Evolutionary conservation across 2,888 invertebrate genomes (phyloP).

Genomic region (Yponomeuta evonymella): DNA sequence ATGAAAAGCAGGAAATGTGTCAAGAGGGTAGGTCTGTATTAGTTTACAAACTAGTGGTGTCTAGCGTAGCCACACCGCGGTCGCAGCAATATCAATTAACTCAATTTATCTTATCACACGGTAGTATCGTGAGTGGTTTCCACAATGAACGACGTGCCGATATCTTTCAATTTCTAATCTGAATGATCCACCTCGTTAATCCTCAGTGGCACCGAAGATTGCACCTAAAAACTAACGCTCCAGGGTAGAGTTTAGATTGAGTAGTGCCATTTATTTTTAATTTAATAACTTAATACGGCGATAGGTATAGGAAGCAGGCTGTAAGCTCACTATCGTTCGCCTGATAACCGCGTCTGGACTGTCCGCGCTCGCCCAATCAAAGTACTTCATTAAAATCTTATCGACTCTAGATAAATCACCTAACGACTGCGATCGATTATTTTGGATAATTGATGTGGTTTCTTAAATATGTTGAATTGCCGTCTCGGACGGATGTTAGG

Average conservation of each 20-base stretch:
- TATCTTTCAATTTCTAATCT: constrained; percentile 74
- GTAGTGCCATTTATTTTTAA: constrained; percentile 54
- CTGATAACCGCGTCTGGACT: constrained; percentile 59
- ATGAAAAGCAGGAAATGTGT: neutral
- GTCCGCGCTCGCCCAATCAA: constrained; percentile 72
- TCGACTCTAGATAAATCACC: constrained; percentile 75
- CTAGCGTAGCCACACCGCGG: constrained; percentile 43
- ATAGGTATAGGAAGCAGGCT: constrained; percentile 66
- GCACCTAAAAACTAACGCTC: constrained; percentile 26
- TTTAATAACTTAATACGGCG: constrained; percentile 72
- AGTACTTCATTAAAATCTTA: constrained; percentile 77
- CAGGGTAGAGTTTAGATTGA: constrained; percentile 43
- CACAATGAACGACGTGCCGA: constrained; percentile 74
- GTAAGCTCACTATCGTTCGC: constrained; percentile 47
- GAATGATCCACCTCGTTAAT: constrained; percentile 73
- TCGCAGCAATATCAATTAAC: constrained; percentile 61
- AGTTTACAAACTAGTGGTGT: neutral
- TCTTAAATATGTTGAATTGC: constrained; percentile 13
- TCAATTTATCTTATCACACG: constrained; percentile 70
- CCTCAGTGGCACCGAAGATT: constrained; percentile 36
- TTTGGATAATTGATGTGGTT: constrained; percentile 63
- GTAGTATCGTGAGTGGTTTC: constrained; percentile 72
- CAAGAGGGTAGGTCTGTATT: neutral
- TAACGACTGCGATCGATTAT: constrained; percentile 74
- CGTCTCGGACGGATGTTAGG: constrained; percentile 2